Evolutionary conservation across 2,888 invertebrate species (phyloP).

Genomic region (Lepidochitona cinerea): DNA sequence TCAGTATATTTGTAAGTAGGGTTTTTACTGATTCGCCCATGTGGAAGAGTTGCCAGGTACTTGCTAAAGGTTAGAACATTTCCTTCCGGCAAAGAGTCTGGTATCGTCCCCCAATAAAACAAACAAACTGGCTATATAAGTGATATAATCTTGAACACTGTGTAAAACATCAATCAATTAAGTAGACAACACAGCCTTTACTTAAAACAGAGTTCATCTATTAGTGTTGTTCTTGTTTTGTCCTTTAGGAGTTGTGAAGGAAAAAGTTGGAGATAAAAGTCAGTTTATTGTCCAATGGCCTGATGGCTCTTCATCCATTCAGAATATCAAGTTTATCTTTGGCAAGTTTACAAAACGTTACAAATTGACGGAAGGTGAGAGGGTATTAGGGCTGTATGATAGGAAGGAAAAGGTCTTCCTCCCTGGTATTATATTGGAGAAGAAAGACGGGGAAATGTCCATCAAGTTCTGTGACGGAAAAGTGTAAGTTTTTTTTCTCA

Average conservation of each 20-base stretch:
- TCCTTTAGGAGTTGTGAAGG: conserved; percentile 52
- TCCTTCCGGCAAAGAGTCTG: too few species aligned
- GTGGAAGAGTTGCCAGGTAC: too few species aligned
- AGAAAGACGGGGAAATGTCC: conserved; percentile 17
- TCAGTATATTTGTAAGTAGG: too few species aligned
- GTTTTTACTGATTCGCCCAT: too few species aligned
- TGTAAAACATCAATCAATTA: too few species aligned
- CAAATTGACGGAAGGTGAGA: conserved; percentile 41
- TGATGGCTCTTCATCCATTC: conserved; percentile 49
- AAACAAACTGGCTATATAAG: too few species aligned
- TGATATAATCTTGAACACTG: too few species aligned
- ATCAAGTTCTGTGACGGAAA: conserved; percentile 52
- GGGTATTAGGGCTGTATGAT: conserved; percentile 49
- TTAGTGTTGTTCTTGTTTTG: too few species aligned
- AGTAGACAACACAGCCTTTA: too few species aligned
- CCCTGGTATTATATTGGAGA: conserved; percentile 44
- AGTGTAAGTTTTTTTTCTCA: conserved; percentile 41
- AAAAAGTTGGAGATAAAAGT: conserved; percentile 50
- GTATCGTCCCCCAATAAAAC: too few species aligned
- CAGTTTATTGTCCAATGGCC: conserved; percentile 60
- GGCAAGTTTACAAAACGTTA: conserved; percentile 57
- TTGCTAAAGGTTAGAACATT: too few species aligned
- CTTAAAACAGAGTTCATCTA: too few species aligned
- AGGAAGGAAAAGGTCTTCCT: conserved; percentile 41
- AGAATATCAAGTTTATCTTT: conserved; percentile 60